Base-by-base conservation (phyloP, 2,888 invertebrate species). In the Myathropa florea region DNA sequence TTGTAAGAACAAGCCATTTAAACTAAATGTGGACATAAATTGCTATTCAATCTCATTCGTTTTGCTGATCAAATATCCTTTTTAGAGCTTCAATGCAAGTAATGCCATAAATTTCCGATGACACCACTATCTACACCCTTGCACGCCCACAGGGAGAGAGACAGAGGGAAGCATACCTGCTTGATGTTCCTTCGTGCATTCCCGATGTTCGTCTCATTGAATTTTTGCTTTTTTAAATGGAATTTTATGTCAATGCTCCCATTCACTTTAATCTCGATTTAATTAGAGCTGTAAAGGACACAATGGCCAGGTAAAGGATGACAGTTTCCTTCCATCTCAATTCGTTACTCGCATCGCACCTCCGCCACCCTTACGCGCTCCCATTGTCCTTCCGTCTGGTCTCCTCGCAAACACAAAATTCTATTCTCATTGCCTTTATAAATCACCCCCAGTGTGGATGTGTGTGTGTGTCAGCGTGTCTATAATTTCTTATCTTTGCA, bases 231-330 rank as follows among this genome's bases (percentile, higher is more conserved):
- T n/a, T 46, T 46, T 72, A 57, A 77, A 81, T 85, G 61, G 64
- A 68, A 81, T 82, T 82, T 73, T 72, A 85, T 85, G 85, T 81
- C 85, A 77, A 78, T 85, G 82, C 77, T 65, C 82, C 85, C 77
- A 75, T 82, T 82, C 73, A 55, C 68, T 82, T 82, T 85, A 85
- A 85, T 85, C 82, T 82, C 65, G 70, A 85, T 82, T 85, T 85
- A 85, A 85, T 85, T 85, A 85, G 85, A 85, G 78, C 73, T 73
- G 64, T 60, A 64, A 85, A 78, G 82, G 76, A 78, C 85, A 81
- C 81, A 82, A 75, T 73, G 53, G 39, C 65, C 71, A 85, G 72
- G 77, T 77, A 68, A 73, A 60, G 71, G 60, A 73, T 77, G 83
- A 68, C 72, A 78, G 64, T 70, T 68, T 14, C 60, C 73, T 78